Conservation (phyloP, 2,888 invertebrate genomes). For the Cotesia congregata region DNA sequence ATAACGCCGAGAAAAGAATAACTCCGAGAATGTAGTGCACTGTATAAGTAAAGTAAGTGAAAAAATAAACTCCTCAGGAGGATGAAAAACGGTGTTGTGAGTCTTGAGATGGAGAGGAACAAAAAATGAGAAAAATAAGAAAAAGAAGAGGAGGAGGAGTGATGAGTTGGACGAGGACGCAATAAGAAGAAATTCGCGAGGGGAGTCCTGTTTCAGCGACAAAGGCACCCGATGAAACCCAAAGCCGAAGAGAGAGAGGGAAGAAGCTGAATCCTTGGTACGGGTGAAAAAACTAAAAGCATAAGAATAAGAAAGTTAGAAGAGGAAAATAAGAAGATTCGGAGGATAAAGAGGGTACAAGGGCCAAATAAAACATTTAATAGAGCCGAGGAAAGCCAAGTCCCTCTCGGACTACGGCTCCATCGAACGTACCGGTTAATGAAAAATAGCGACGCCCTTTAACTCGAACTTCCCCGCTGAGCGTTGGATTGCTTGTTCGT, state of each 20-base stretch:
- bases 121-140: constrained; percentile 24
- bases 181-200: no score
- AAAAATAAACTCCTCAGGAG: constrained; percentile 26
- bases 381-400: constrained; percentile 29
- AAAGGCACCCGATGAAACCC: constrained; percentile 43
- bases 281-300: constrained; percentile 11
- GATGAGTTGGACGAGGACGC: no score
- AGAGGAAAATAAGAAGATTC: constrained; percentile 27
- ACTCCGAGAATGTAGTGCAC: background rate
- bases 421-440: constrained; percentile 61
- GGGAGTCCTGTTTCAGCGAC: constrained; percentile 40
- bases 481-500: constrained; percentile 60
- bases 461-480: constrained; percentile 56
- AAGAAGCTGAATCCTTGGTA: background rate
- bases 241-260: background rate
- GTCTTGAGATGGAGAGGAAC: no score
- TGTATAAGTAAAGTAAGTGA: constrained; percentile 9
- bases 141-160: constrained; percentile 16
- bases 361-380: constrained; percentile 54
- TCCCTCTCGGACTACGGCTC: constrained; percentile 46
- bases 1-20: constrained; percentile 45
- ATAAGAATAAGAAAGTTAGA: constrained; percentile 25
- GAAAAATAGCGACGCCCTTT: constrained; percentile 65
- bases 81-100: no score
- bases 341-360: constrained; percentile 24